Percentiles rank a stretch among this genome's conserved stretches.
Conservation (phyloP, 2,113 vertebrate genomes). For the Dromas ardeola region DNA sequence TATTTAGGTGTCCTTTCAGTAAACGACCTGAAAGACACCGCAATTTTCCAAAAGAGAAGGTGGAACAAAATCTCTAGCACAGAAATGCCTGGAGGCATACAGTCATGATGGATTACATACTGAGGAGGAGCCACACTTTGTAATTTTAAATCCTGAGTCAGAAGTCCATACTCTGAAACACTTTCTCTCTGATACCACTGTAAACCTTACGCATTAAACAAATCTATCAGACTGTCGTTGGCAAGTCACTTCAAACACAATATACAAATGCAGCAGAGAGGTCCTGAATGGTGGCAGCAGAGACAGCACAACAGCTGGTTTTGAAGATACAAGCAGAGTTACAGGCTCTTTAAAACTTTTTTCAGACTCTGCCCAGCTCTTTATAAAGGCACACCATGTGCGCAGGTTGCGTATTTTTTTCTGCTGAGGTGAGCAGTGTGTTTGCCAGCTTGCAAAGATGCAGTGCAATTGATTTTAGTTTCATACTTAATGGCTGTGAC, state of each 20-base stretch:
- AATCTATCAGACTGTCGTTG: neutral
- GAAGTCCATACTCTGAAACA: neutral
- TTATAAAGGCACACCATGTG: neutral
- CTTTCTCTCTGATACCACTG: neutral
- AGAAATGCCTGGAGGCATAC: neutral
- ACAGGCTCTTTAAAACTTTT: neutral
- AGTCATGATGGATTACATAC: neutral
- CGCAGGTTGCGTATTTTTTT: neutral
- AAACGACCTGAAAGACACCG: neutral
- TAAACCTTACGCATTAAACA: neutral
- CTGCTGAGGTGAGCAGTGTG: neutral
- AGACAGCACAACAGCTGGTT: neutral
- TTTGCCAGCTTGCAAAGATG: neutral
- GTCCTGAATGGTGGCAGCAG: neutral
- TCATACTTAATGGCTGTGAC: neutral
- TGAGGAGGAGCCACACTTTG: neutral
- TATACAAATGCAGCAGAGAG: neutral
- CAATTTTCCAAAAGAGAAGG: neutral
- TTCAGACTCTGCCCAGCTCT: neutral
- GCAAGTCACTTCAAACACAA: neutral
- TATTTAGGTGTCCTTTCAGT: neutral
- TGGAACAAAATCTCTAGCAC: neutral
- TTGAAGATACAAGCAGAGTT: neutral
- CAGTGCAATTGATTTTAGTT: conserved; percentile 4
- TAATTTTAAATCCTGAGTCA: neutral